These are phyloP conservation scores for Casuarius casuarius DNA, from an alignment of 2,113 vertebrate species.

Conservation along the genomic window DNA sequence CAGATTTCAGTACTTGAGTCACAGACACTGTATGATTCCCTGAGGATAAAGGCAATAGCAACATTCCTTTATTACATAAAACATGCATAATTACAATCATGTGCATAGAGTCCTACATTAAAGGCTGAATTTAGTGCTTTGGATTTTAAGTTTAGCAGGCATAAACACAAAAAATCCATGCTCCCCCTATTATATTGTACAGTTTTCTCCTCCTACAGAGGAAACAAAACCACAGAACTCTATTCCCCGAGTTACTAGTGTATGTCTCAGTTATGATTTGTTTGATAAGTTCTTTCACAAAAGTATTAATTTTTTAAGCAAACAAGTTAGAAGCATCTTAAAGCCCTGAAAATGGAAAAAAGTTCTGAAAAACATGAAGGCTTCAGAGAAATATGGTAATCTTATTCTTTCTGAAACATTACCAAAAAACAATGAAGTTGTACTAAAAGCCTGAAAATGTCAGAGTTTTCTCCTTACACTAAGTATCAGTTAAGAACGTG, in stretches of 20 bases:
- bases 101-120: neutral
- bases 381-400: neutral
- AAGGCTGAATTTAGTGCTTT: neutral
- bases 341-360: neutral
- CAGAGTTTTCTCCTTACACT: fast-evolving
- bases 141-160: neutral
- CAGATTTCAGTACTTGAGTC: neutral
- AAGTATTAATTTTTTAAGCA: neutral
- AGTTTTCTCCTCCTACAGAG: neutral
- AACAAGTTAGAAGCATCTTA: neutral
- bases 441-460: neutral
- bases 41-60: neutral
- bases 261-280: neutral
- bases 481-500: neutral
- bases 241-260: neutral
- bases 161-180: neutral
- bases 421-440: neutral
- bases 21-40: neutral
- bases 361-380: neutral
- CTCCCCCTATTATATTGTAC: neutral
- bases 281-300: neutral
- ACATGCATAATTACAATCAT: neutral
- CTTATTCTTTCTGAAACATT: neutral
- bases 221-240: neutral
- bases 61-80: neutral